phyloP scores from a whole-genome alignment of 2,113 vertebrate genomes.

The Gadus chalcogrammus region DNA sequence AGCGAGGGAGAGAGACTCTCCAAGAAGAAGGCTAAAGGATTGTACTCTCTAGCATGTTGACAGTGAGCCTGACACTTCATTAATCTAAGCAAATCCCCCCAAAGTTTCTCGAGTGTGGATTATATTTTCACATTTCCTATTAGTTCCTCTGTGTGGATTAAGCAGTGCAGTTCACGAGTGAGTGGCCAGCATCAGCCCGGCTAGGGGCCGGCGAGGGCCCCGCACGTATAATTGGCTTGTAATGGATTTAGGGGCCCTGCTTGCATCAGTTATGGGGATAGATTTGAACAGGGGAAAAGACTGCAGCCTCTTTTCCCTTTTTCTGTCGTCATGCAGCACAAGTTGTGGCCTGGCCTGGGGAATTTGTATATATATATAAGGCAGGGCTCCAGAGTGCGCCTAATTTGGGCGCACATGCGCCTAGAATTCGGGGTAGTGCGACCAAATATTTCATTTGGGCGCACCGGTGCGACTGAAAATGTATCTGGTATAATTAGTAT shows the following conservation, averaged over 20 bases:
- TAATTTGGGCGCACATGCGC: too few relatives aligned
- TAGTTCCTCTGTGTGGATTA: constrained; percentile 79
- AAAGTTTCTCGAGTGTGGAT: constrained; percentile 73
- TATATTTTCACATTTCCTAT: constrained; percentile 82
- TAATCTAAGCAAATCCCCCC: constrained; percentile 71
- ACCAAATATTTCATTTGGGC: too few relatives aligned
- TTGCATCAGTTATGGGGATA: constrained; percentile 67
- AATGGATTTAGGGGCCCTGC: constrained; percentile 74
- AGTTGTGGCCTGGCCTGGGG: not conserved
- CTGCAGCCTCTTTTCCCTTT: constrained; percentile 41
- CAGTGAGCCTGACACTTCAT: constrained; percentile 72
- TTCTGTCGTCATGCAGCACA: constrained; percentile 27
- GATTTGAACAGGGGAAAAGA: constrained; percentile 48
- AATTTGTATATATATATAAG: too few relatives aligned
- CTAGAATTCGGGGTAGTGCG: too few relatives aligned
- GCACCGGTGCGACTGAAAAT: too few relatives aligned
- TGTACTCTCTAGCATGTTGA: constrained; percentile 63
- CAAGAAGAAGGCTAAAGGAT: constrained; percentile 56
- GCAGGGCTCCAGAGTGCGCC: too few relatives aligned
- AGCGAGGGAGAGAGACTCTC: constrained; percentile 29
- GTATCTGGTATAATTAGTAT: too few relatives aligned
- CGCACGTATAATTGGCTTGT: constrained; percentile 73
- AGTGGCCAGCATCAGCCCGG: constrained; percentile 35
- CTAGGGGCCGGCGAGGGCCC: constrained; percentile 51
- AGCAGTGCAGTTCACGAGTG: constrained; percentile 65